Conservation (phyloP, 2,113 vertebrate species). For the Oriolus oriolus region DNA sequence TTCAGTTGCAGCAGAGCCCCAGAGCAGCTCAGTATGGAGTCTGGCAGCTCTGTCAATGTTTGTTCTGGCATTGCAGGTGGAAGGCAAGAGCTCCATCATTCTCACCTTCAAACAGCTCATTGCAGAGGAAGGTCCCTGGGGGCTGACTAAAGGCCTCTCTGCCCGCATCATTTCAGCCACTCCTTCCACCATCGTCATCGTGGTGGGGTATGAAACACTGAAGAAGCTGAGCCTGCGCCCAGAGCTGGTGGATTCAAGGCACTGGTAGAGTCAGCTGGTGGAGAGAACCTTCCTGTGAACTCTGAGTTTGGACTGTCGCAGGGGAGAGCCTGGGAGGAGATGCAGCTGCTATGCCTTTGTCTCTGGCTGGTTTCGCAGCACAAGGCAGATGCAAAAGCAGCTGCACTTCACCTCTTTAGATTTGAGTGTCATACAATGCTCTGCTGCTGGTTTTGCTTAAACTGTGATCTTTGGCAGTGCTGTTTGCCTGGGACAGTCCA, state of each 20-base stretch:
- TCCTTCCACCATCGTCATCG: slow-evolving; percentile 91
- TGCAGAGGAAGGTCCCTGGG: slow-evolving; percentile 87
- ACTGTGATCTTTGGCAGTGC: background rate
- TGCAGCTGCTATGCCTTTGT: background rate
- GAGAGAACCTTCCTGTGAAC: background rate
- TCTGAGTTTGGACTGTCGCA: background rate
- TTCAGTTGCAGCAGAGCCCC: background rate
- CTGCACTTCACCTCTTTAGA: background rate
- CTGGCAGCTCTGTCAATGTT: background rate
- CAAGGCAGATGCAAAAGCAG: background rate
- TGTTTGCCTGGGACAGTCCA: background rate
- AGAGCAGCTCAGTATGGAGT: accelerated
- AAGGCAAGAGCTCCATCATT: slow-evolving; percentile 87
- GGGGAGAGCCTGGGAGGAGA: background rate
- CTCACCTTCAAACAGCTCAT: slow-evolving; percentile 90
- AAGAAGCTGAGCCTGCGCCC: slow-evolving; percentile 94
- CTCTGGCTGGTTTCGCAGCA: background rate
- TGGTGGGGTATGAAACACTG: slow-evolving; percentile 94
- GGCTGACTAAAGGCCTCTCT: slow-evolving; percentile 90
- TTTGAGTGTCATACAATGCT: background rate
- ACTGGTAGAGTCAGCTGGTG: slow-evolving; percentile 79
- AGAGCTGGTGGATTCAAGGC: slow-evolving; percentile 86
- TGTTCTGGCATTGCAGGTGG: slow-evolving; percentile 77
- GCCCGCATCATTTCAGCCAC: slow-evolving; percentile 90
- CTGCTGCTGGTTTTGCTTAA: background rate